These are phyloP conservation scores for Apotomis turbidana DNA, from an alignment of 2,888 invertebrate species.

Conservation along the genomic window DNA sequence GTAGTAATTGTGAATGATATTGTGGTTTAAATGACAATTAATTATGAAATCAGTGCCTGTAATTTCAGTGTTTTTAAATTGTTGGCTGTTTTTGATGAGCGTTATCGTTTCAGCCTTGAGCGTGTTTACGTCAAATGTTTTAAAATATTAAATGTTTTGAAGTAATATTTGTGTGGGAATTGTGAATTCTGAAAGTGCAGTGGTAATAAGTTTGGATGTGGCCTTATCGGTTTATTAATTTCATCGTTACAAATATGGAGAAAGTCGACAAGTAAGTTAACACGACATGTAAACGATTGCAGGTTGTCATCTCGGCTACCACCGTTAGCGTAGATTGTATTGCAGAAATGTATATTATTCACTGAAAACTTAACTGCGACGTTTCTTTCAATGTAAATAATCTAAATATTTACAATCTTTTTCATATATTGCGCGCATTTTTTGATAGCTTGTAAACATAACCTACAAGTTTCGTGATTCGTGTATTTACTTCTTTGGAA, in stretches of 20 bases:
- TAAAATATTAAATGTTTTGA: slow-evolving; percentile 59
- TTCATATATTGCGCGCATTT: slow-evolving; percentile 48
- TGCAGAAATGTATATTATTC: neutral
- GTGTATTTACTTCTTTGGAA: slow-evolving; percentile 26
- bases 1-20: slow-evolving; percentile 47
- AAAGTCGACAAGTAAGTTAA: slow-evolving; percentile 57
- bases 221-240: slow-evolving; percentile 56
- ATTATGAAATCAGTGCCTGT: slow-evolving; percentile 19
- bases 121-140: slow-evolving; percentile 77
- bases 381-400: neutral
- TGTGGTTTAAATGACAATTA: slow-evolving; percentile 28
- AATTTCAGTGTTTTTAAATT: slow-evolving; percentile 31
- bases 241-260: slow-evolving; percentile 48
- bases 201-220: slow-evolving; percentile 53
- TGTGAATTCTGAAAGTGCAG: slow-evolving; percentile 54
- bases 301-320: slow-evolving; percentile 65
- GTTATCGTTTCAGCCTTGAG: slow-evolving; percentile 55
- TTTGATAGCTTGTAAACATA: slow-evolving; percentile 78
- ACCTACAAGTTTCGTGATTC: slow-evolving; percentile 64
- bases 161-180: slow-evolving; percentile 56
- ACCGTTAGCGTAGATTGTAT: slow-evolving; percentile 50
- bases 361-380: neutral
- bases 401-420: neutral
- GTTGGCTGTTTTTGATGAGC: slow-evolving; percentile 42
- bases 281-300: slow-evolving; percentile 65